phyloP scores from a whole-genome alignment of 1,140 invertebrate species.

The Potamilus streckersoni region DNA sequence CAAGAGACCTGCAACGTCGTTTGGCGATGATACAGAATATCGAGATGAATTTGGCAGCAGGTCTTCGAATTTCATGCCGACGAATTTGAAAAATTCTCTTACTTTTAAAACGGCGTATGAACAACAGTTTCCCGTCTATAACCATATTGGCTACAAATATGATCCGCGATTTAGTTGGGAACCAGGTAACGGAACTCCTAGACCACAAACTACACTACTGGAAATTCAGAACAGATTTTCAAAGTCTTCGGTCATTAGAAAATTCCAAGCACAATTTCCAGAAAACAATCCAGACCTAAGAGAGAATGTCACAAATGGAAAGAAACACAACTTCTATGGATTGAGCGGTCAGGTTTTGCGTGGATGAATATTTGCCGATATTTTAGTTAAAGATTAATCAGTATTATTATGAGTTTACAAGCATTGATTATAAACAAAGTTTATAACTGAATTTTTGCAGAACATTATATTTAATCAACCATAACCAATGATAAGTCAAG shows the following conservation, averaged over 20 bases:
- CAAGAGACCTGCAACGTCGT: constrained; percentile 24
- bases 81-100: constrained; percentile 39
- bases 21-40: constrained; percentile 35
- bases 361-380: constrained; percentile 31
- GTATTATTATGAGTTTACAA: too few relatives aligned
- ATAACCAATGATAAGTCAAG: too few relatives aligned
- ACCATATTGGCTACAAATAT: constrained; percentile 55
- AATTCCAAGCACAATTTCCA: constrained; percentile 52
- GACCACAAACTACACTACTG: constrained; percentile 57
- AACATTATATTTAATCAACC: too few relatives aligned
- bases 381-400: too few relatives aligned
- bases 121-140: constrained; percentile 49
- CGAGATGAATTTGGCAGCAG: constrained; percentile 53
- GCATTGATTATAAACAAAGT: too few relatives aligned
- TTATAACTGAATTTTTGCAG: too few relatives aligned
- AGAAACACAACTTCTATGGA: constrained; percentile 60
- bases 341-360: constrained; percentile 58
- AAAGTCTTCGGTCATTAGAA: constrained; percentile 46
- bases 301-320: constrained; percentile 56
- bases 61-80: constrained; percentile 52
- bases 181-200: constrained; percentile 49
- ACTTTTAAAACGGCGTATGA: constrained; percentile 46
- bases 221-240: constrained; percentile 59
- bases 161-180: constrained; percentile 59
- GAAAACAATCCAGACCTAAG: constrained; percentile 61